These are phyloP conservation scores for Galerucella nymphaeae DNA, from an alignment of 2,888 invertebrate species.

Conservation along the genomic window DNA sequence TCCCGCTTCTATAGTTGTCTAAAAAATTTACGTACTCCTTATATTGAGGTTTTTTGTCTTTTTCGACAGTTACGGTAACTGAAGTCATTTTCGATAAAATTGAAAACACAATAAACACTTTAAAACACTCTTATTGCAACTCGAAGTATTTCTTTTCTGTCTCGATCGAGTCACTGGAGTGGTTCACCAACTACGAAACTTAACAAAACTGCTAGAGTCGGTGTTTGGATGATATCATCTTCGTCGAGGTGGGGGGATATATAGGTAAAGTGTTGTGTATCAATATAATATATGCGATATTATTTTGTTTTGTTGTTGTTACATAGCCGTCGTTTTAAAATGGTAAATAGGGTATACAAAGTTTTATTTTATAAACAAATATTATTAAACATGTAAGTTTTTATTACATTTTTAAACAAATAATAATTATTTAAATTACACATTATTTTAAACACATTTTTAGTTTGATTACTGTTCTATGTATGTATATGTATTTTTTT, in stretches of 20 bases:
- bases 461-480: too few relatives aligned
- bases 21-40: slow-evolving; percentile 60
- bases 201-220: slow-evolving; percentile 39
- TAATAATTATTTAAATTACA: too few relatives aligned
- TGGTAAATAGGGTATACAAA: not conserved
- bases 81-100: slow-evolving; percentile 40
- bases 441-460: too few relatives aligned
- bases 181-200: not conserved
- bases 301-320: slow-evolving; percentile 11
- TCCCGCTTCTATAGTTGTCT: slow-evolving; percentile 55
- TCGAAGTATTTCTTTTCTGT: slow-evolving; percentile 3
- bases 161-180: slow-evolving; percentile 12
- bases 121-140: not conserved
- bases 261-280: slow-evolving; percentile 18
- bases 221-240: slow-evolving; percentile 36
- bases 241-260: slow-evolving; percentile 21
- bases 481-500: too few relatives aligned
- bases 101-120: not conserved
- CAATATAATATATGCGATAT: slow-evolving; percentile 16
- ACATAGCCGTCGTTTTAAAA: not conserved
- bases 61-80: slow-evolving; percentile 41
- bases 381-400: not conserved
- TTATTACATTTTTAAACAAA: too few relatives aligned
- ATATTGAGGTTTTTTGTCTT: slow-evolving; percentile 51
- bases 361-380: not conserved